Conservation (phyloP, 2,888 invertebrate genomes). For the Philereme transversata region DNA sequence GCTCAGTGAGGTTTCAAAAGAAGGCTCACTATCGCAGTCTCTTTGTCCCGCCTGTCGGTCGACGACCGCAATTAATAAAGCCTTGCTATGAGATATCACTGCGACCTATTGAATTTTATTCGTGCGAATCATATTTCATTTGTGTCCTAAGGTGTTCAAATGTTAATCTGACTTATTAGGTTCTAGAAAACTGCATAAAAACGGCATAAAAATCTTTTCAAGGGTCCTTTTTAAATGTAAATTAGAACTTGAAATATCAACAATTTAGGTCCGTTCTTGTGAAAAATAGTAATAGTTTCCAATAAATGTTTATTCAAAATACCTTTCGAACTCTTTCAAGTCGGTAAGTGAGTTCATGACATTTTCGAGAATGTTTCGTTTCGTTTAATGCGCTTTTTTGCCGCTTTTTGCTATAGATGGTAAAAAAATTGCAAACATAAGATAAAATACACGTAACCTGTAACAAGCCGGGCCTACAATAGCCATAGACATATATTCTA, state of each 20-base stretch:
- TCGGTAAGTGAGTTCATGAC: too few relatives aligned
- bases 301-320: conserved; percentile 2
- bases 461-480: too few relatives aligned
- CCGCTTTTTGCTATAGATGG: background rate
- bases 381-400: conserved; percentile 4
- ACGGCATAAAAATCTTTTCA: background rate
- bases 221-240: background rate
- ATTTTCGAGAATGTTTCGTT: too few relatives aligned
- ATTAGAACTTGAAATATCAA: background rate
- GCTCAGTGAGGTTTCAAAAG: conserved; percentile 57
- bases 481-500: too few relatives aligned
- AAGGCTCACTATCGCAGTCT: conserved; percentile 54
- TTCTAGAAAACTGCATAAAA: background rate
- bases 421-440: background rate
- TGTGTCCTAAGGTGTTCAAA: conserved; percentile 30
- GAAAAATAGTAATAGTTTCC: background rate
- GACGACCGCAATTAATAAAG: conserved; percentile 55
- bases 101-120: conserved; percentile 44
- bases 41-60: conserved; percentile 56
- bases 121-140: conserved; percentile 44
- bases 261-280: too few relatives aligned
- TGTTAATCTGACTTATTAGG: background rate
- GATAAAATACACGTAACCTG: too few relatives aligned
- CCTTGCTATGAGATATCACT: conserved; percentile 48
- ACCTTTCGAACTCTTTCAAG: conserved; percentile 6